Evolutionary conservation across 2,113 vertebrate species (phyloP).

Genomic region (Rhinopithecus roxellana): DNA sequence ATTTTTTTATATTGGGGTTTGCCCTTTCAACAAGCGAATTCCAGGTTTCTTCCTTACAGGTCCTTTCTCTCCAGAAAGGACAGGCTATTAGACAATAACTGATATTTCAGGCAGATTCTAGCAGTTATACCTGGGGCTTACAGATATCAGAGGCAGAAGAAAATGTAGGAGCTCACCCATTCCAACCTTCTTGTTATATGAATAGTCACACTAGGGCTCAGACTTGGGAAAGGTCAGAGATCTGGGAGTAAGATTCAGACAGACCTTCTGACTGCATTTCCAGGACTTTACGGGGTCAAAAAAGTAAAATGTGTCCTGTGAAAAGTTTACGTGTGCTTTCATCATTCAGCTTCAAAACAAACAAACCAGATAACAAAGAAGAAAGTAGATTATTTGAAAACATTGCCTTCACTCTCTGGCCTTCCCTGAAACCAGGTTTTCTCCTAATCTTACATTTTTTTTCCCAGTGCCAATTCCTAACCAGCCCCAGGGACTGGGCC

Average conservation of each 20-base stretch:
- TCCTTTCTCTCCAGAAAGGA: not conserved
- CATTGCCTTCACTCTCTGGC: not conserved
- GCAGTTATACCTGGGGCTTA: not conserved
- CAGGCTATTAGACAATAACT: not conserved
- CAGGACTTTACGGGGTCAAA: not conserved
- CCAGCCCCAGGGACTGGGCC: not conserved
- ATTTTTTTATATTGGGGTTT: not conserved
- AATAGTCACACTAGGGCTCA: not conserved
- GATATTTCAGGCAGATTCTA: not conserved
- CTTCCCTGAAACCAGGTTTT: not conserved
- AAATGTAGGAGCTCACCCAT: not conserved
- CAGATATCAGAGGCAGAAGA: not conserved
- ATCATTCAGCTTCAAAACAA: not conserved
- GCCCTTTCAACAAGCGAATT: not conserved
- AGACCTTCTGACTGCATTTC: not conserved
- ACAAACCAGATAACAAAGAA: not conserved
- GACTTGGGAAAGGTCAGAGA: not conserved
- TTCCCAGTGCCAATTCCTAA: not conserved
- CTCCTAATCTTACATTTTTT: not conserved
- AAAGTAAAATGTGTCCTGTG: not conserved
- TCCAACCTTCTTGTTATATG: not conserved
- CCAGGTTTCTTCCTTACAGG: not conserved
- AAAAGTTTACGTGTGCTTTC: not conserved
- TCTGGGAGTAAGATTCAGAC: not conserved
- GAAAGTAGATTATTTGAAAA: not conserved